Base-by-base conservation (phyloP, 2,113 vertebrate species). In the Sturnus vulgaris region DNA sequence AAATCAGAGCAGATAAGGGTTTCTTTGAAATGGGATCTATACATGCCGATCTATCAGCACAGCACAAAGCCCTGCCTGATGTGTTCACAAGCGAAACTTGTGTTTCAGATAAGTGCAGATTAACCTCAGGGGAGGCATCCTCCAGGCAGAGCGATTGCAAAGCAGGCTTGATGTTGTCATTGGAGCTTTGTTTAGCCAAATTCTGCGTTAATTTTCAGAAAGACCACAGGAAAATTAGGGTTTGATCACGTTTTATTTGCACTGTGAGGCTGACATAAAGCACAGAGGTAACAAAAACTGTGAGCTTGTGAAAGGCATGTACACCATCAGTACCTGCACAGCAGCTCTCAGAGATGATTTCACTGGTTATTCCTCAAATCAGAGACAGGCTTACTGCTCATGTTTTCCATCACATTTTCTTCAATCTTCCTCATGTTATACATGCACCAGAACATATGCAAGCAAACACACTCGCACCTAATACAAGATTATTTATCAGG, bases 1-100 rank as follows among this genome's bases (percentile, higher is more conserved):
- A 92, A 88, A 93, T 85, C 57, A 56, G 23, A 59, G n/a, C 20
- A 94, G 77, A 89, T 95, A 92, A 87, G 35, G 23, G 1, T 5
- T 56, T 86, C 69, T 97, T 93, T 93, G 83, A 95, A 89, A 71
- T 63, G 30, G 31, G 68, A 90, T 56, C 52, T 60, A 30, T 57
- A 47, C 47, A 47, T 15, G 61, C 24, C 0, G 0, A 78, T 37
- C 52, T 92, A 89, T 87, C 86, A 89, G 72, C 53, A 49, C 42
- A 79, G 15, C 15, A 11, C 50, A 95, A 93, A 93, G 55, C 53
- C 37, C 18, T 82, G 53, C 27, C 46, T 89, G 55, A 83, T 73
- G 7, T 1, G 1, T 12, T 86, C 3, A 4, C n/a, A 84, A 55
- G 52, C 2, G 2, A 81, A 85, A 56, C 40, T 30, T 82, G 33